Conservation (phyloP, 2,797 vertebrate genomes). For the Gallinago solitaria region DNA sequence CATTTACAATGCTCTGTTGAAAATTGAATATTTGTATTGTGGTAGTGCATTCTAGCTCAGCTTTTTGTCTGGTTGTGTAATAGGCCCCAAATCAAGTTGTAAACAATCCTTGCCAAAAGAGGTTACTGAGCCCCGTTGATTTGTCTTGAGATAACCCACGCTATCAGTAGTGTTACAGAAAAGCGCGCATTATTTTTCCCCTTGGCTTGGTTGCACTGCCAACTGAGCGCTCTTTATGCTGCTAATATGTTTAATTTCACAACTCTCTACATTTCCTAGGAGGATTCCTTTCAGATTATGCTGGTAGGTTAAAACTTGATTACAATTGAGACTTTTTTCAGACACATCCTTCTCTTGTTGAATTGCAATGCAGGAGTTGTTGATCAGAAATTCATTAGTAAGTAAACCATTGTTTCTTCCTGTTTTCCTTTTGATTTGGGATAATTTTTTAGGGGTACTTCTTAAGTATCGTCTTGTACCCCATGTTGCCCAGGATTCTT, state of each 20-base stretch:
- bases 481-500: rapidly evolving
- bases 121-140: neutral
- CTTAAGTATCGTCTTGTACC: neutral
- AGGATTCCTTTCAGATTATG: neutral
- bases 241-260: neutral
- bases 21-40: neutral
- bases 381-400: neutral
- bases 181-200: neutral
- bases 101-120: neutral
- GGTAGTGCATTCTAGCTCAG: neutral
- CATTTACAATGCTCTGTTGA: neutral
- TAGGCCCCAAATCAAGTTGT: neutral
- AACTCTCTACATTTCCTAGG: neutral
- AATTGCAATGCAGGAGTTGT: neutral
- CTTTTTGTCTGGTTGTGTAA: neutral
- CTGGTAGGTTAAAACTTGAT: neutral
- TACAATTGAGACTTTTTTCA: neutral
- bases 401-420: neutral
- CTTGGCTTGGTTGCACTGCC: neutral
- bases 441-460: neutral
- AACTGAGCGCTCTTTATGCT: neutral
- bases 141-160: neutral
- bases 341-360: neutral
- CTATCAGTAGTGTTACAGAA: neutral
- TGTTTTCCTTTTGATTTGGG: neutral